Base-by-base conservation (phyloP, 2,797 vertebrate species). In the Cuniculus paca region DNA sequence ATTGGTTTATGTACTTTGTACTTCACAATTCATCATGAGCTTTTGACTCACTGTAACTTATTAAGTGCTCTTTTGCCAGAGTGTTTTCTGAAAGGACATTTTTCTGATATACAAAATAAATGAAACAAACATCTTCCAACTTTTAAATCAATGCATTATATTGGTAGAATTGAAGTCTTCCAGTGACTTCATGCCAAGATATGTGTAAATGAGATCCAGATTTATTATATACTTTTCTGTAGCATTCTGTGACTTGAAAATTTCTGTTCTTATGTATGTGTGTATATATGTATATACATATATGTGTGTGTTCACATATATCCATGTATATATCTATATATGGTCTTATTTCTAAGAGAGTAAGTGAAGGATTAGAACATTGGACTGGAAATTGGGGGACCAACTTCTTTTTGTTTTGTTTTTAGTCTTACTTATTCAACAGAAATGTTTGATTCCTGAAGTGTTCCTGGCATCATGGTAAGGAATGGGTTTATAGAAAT, bases 391-490 rank as follows among this genome's bases (percentile, higher is more conserved):
- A 82, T 65, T 72, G 65, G 63, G 60, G 84, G 39, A 77, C 39
- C 79, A 68, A 3, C 77, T n/a, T 80, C 2, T 54, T 90, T 95
- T 93, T 82, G 5, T 52, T 70, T 79, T 72, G 0, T 78, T 92
- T 63, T 88, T 95, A 60, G 60, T 90, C 17, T 93, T 86, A 50
- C 48, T 96, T 31, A 85, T 48, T 93, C 68, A 96, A 74, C 83
- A 83, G 36, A 95, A 88, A 24, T 26, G 89, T 97, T 93, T 92
- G 87, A 54, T 80, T 45, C 11, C 56, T 85, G 17, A 75, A 60
- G 16, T 72, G 45, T 74, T 87, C 31, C 48, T 56, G 36, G 72
- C 24, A 10, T 88, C 93, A 31, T 52, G 20, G 24, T 72, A 78
- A 74, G 48, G 34, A 88, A 0, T 90, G 31, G 17, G 14, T 74